Percentiles rank a stretch among this genome's conserved stretches.
These are phyloP conservation scores for Palaemon carinicauda DNA, from an alignment of 1,140 invertebrate species.

Conservation along the genomic window DNA sequence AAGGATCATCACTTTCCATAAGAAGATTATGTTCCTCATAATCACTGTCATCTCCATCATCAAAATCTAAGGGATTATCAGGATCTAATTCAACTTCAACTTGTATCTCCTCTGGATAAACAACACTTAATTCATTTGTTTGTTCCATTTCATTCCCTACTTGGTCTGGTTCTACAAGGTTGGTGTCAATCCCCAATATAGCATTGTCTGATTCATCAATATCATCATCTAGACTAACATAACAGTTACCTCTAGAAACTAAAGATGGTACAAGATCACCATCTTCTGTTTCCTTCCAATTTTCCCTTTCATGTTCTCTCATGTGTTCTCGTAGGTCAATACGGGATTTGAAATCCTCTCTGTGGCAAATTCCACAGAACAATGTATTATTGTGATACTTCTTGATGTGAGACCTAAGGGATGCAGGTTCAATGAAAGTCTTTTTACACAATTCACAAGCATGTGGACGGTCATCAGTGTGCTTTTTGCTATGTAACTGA, in stretches of 20 bases:
- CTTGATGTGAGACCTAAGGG: slow-evolving; percentile 44
- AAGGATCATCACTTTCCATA: neutral
- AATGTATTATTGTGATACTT: slow-evolving; percentile 38
- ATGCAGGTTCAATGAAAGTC: slow-evolving; percentile 29
- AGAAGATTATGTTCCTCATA: neutral
- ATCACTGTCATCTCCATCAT: neutral
- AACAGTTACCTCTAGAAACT: too few relatives aligned
- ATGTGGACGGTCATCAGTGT: slow-evolving; percentile 36
- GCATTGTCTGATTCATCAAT: neutral
- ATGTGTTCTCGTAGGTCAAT: slow-evolving; percentile 49
- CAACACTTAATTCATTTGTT: neutral
- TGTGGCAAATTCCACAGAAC: slow-evolving; percentile 38
- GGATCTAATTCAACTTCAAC: slow-evolving; percentile 5
- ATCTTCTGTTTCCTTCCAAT: slow-evolving; percentile 34
- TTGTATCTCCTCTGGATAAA: neutral
- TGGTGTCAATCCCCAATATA: neutral
- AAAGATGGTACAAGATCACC: slow-evolving; percentile 16
- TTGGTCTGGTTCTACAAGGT: neutral
- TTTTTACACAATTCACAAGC: slow-evolving; percentile 35
- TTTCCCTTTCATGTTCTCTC: slow-evolving; percentile 40
- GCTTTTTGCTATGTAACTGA: slow-evolving; percentile 33
- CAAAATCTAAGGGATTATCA: neutral
- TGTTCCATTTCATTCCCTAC: neutral
- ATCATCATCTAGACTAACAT: too few relatives aligned
- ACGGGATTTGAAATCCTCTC: slow-evolving; percentile 46